Percentiles rank a stretch among this genome's conserved stretches.
Evolutionary conservation across 2,797 vertebrate genomes (phyloP).

Genomic region (Sebastes kiyomatsui): DNA sequence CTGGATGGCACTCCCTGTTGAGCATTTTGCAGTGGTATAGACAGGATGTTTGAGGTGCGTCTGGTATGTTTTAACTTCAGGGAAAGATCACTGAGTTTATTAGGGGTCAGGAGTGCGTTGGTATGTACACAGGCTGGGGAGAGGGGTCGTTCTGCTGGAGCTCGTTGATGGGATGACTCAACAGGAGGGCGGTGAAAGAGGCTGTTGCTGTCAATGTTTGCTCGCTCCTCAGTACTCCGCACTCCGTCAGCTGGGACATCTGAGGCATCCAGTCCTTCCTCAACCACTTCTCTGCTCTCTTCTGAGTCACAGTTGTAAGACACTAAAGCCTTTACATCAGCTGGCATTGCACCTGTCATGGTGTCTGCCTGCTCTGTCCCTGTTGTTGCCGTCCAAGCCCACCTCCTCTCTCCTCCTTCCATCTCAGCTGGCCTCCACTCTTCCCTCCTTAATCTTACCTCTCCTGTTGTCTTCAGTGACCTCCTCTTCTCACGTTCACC

Average conservation of each 20-base stretch:
- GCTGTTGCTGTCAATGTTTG: constrained; percentile 29
- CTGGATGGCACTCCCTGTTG: background rate
- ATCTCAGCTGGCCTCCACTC: background rate
- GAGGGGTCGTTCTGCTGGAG: constrained; percentile 80
- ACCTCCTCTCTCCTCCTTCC: constrained; percentile 10
- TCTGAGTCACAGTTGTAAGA: constrained; percentile 34
- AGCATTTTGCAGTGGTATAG: constrained; percentile 11
- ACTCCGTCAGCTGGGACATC: constrained; percentile 19
- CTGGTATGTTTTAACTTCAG: constrained; percentile 52
- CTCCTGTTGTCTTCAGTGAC: background rate
- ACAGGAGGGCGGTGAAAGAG: background rate
- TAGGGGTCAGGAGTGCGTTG: background rate
- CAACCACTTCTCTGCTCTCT: background rate
- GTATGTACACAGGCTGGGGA: constrained; percentile 62
- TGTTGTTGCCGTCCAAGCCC: constrained; percentile 36
- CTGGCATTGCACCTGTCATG: background rate
- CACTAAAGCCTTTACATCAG: background rate
- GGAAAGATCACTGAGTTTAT: constrained; percentile 23
- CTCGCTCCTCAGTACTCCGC: constrained; percentile 61
- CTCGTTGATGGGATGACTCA: constrained; percentile 30
- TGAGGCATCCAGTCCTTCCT: background rate
- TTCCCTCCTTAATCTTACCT: background rate
- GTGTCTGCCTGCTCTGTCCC: background rate
- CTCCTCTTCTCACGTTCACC: constrained; percentile 3
- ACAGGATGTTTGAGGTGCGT: background rate